These are phyloP conservation scores for Lytechinus variegatus DNA, from an alignment of 35 echinoderm and acorn worm species.

Conservation along the genomic window DNA sequence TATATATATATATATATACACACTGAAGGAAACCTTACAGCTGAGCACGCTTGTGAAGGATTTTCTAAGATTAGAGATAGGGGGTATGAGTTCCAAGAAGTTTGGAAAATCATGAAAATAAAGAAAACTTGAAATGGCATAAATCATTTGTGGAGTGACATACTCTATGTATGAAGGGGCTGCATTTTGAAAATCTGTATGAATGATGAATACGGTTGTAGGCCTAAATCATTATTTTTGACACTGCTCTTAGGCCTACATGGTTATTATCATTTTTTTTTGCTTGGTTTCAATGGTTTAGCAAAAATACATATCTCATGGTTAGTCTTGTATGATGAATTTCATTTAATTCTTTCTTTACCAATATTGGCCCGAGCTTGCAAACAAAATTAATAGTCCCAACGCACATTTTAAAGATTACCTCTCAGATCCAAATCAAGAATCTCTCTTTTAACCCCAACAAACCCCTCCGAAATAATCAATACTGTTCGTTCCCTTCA, in stretches of 20 bases:
- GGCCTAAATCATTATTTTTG: too few relatives aligned
- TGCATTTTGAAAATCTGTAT: background rate
- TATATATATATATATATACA: too few relatives aligned
- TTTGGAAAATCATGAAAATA: background rate
- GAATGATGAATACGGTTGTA: background rate
- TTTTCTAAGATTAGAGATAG: constrained; percentile 10
- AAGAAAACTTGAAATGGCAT: background rate
- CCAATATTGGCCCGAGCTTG: background rate
- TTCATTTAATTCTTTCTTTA: too few relatives aligned
- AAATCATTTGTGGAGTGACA: background rate
- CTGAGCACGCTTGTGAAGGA: background rate
- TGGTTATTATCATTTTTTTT: background rate
- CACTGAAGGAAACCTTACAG: background rate
- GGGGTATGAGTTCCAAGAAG: background rate
- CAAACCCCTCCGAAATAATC: too few relatives aligned
- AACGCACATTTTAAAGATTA: too few relatives aligned
- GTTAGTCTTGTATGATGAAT: too few relatives aligned
- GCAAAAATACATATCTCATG: too few relatives aligned
- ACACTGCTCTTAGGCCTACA: too few relatives aligned
- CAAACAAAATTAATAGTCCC: too few relatives aligned
- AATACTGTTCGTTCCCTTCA: too few relatives aligned
- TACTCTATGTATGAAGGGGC: background rate
- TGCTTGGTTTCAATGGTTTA: background rate
- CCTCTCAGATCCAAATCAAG: too few relatives aligned
- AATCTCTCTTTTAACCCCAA: too few relatives aligned